Base-by-base conservation (phyloP, 2,888 invertebrate species). In the Petrolisthes cinctipes region DNA sequence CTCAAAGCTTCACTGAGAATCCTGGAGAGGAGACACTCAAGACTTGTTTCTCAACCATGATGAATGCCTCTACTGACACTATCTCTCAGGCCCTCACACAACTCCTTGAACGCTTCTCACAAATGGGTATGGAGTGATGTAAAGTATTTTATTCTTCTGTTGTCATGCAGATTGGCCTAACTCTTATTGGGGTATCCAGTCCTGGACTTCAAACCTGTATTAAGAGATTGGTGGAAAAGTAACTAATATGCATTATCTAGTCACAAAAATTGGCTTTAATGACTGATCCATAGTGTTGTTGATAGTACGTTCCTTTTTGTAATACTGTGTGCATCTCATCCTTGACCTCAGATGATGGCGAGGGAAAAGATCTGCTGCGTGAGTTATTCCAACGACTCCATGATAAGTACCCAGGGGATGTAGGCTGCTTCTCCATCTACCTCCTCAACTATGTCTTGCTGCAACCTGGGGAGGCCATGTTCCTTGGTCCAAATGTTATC, bases 351-450 rank as follows among this genome's bases (percentile, higher is more conserved):
- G 80, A 89, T 61, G 54, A 83, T 14, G 57, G 93, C 93, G 76
- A 92, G 94, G 94, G 94, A 92, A 91, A 14, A 68, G 85, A 88
- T n/a, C 71, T 82, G n/a, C 78, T 85, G 20, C 68, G 57, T 11
- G 92, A 93, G 51, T 91, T 94, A 82, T 92, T 94, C 87, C 89
- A 93, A 37, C 92, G 94, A 76, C 93, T 98, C 0, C 94, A 96
- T 91, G 90, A 92, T 0, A 96, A 97, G 92, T 99, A 95, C 93
- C 98, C 98, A 0, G 95, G 96, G 4, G 99, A 99, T 93, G 96
- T 98, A 23, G 99, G 99, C 0, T 96, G 97, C 91, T 96, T 98
- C 92, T 95, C 96, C 14, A 95, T 97, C 9, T 98, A 97, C 93
- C 97, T 99, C 92, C 94, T 99, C 91, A 99, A 99, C 93, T 95